Conservation (phyloP, 1,140 invertebrate species). For the Drosophila sp. region DNA sequence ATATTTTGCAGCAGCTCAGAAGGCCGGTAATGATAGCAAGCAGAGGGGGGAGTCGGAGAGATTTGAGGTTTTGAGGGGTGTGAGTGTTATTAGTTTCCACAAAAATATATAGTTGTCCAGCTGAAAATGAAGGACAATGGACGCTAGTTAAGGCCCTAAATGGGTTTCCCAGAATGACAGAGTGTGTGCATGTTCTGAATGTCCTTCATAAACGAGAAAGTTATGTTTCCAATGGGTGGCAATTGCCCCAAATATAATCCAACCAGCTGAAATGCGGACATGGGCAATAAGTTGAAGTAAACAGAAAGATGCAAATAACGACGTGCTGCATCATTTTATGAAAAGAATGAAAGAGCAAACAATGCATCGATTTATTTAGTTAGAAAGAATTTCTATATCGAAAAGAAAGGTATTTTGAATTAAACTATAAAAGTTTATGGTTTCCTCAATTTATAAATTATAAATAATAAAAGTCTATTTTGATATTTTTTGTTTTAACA, state of each 20-base stretch:
- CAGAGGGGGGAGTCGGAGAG: not conserved
- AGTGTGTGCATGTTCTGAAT: not conserved
- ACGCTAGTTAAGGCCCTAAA: conserved; percentile 10
- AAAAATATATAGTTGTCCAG: conserved; percentile 21
- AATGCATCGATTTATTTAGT: too few relatives aligned
- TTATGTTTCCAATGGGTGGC: conserved; percentile 1
- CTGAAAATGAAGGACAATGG: conserved; percentile 6
- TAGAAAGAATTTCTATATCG: too few relatives aligned
- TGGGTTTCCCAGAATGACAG: conserved; percentile 8
- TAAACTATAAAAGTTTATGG: too few relatives aligned
- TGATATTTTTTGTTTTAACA: too few relatives aligned
- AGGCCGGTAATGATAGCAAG: conserved; percentile 65
- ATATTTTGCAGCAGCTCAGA: conserved; percentile 56
- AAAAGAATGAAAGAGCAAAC: too few relatives aligned
- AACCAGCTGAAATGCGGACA: not conserved
- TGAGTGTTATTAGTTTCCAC: conserved; percentile 22
- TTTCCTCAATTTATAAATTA: too few relatives aligned
- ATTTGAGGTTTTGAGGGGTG: conserved; percentile 14
- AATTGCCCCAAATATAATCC: not conserved
- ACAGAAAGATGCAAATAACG: not conserved
- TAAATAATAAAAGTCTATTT: too few relatives aligned
- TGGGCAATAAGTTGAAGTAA: not conserved
- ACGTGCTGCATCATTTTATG: not conserved
- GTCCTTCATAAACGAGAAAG: conserved; percentile 1
- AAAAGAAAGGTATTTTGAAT: too few relatives aligned